Evolutionary conservation across 2,113 vertebrate species (phyloP).

Genomic region (Poicephalus gulielmi): DNA sequence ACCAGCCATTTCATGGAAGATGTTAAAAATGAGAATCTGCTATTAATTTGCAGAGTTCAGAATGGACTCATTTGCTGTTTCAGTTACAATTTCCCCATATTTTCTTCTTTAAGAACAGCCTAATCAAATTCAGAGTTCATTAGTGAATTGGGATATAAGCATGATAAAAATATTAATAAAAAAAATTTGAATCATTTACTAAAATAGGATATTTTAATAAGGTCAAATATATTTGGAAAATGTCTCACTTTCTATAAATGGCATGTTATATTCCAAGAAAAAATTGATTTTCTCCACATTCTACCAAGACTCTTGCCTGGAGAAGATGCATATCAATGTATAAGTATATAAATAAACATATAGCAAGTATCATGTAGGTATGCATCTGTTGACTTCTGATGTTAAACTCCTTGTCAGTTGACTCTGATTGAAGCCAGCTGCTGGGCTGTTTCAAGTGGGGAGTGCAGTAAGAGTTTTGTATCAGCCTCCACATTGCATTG

Average conservation of each 20-base stretch:
- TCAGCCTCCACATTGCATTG: not conserved
- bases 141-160: conserved; percentile 53
- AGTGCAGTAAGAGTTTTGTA: not conserved
- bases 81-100: not conserved
- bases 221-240: conserved; percentile 52
- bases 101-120: conserved; percentile 23
- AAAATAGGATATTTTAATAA: conserved; percentile 47
- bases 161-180: conserved; percentile 40
- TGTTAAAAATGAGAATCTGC: conserved; percentile 29
- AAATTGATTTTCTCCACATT: not conserved
- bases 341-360: not conserved
- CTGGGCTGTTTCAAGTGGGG: not conserved
- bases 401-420: not conserved
- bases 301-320: not conserved
- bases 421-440: not conserved
- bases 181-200: not conserved
- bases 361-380: not conserved
- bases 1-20: not conserved
- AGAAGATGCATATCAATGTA: not conserved
- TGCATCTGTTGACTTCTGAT: not conserved
- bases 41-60: conserved; percentile 33
- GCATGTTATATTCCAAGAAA: not conserved
- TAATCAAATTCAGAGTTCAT: conserved; percentile 47
- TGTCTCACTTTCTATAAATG: conserved; percentile 24
- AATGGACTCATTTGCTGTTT: not conserved